Conservation (phyloP, 2,888 invertebrate genomes). For the Eupithecia dodoneata region DNA sequence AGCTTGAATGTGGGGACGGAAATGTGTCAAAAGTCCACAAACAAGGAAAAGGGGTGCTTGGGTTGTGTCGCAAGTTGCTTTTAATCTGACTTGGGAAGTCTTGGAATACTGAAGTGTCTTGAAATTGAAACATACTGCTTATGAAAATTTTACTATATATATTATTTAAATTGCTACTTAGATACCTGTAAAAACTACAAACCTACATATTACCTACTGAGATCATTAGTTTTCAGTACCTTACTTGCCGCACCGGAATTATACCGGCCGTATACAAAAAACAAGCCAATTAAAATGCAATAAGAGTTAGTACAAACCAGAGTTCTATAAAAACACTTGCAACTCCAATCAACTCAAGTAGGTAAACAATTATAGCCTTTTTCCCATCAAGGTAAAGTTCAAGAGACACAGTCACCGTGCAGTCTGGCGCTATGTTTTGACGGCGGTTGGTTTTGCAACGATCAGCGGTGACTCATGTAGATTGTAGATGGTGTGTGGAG, state of each 20-base stretch:
- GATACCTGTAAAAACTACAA: not conserved
- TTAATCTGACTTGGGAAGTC: constrained; percentile 14
- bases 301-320: not conserved
- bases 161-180: not conserved
- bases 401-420: constrained; percentile 27
- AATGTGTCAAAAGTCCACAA: constrained; percentile 54
- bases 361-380: constrained; percentile 18
- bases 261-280: not conserved
- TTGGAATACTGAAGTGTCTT: no score
- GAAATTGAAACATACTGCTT: not conserved
- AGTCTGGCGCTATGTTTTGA: constrained; percentile 53
- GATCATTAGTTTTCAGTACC: not conserved
- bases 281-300: not conserved
- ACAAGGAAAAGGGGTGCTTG: constrained; percentile 45
- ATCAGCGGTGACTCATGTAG: constrained; percentile 56
- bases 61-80: constrained; percentile 32
- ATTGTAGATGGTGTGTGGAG: constrained; percentile 45
- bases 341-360: not conserved
- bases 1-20: constrained; percentile 49
- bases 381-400: constrained; percentile 33
- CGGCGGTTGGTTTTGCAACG: constrained; percentile 54
- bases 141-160: not conserved
- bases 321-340: not conserved
- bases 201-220: not conserved
- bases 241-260: not conserved